Evolutionary conservation across 2,888 invertebrate species (phyloP).

Genomic region (Pristionchus exspectatus): DNA sequence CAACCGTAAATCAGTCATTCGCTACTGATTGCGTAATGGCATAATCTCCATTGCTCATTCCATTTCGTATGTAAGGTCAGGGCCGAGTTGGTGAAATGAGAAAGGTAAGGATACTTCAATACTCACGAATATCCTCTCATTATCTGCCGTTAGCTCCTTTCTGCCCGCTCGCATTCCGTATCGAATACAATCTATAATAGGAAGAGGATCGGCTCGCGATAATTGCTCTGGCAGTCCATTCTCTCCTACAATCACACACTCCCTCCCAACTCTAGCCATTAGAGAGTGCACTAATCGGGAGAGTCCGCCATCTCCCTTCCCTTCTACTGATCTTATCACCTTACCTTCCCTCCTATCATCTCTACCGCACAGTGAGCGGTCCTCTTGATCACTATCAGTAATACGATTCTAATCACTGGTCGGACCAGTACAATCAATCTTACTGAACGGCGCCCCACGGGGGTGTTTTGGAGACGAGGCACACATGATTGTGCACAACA

Average conservation of each 20-base stretch:
- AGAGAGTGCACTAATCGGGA: not conserved
- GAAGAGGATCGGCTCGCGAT: constrained; percentile 2
- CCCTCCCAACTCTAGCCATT: not conserved
- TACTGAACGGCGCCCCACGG: not conserved
- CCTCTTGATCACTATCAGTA: not conserved
- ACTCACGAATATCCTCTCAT: constrained; percentile 45
- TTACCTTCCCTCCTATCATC: constrained; percentile 16
- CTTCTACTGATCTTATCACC: not conserved
- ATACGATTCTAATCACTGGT: constrained; percentile 32
- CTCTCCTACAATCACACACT: not conserved
- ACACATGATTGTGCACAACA: not conserved
- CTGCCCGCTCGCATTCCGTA: constrained; percentile 17
- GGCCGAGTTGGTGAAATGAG: not conserved
- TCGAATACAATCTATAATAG: constrained; percentile 34
- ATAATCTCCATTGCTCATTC: not conserved
- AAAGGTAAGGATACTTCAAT: not conserved
- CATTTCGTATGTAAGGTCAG: not conserved
- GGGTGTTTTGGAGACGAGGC: not conserved
- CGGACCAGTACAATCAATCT: constrained; percentile 29
- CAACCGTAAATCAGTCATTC: not conserved
- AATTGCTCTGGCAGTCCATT: not conserved
- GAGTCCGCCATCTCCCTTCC: not conserved
- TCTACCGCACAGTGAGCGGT: constrained; percentile 22
- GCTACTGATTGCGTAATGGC: not conserved
- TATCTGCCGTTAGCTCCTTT: constrained; percentile 28